These are phyloP conservation scores for Sclerodermus sp. DNA, from an alignment of 2,888 invertebrate species.

Conservation along the genomic window DNA sequence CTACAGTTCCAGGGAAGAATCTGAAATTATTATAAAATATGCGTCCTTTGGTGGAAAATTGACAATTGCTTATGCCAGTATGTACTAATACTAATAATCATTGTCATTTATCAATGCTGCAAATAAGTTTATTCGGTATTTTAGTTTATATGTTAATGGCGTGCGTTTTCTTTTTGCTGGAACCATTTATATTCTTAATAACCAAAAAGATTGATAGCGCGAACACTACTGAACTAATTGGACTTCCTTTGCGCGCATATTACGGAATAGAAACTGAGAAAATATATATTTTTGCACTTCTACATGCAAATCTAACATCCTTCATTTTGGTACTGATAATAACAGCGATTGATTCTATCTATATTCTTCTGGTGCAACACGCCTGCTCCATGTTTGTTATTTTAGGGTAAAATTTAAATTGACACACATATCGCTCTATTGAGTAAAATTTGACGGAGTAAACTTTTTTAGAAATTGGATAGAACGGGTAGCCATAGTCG, in stretches of 20 bases:
- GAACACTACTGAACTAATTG: not conserved
- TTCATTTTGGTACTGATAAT: not conserved
- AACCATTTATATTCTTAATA: too few relatives aligned
- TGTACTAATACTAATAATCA: not conserved
- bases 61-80: not conserved
- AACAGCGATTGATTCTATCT: constrained; percentile 4
- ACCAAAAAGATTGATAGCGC: too few relatives aligned
- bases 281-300: not conserved
- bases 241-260: not conserved
- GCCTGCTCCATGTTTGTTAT: constrained; percentile 11
- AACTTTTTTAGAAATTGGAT: not conserved
- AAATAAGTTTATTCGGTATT: not conserved
- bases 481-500: too few relatives aligned
- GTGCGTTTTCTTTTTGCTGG: too few relatives aligned
- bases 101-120: not conserved
- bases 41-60: not conserved
- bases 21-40: not conserved
- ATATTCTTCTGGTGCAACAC: constrained; percentile 5
- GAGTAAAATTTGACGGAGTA: not conserved
- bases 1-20: not conserved
- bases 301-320: not conserved
- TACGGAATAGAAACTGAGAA: not conserved
- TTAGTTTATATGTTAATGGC: too few relatives aligned
- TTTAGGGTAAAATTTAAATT: constrained; percentile 6
- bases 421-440: not conserved